Evolutionary conservation across 2,888 invertebrate genomes (phyloP).

Genomic region (Pseudoips prasinana): DNA sequence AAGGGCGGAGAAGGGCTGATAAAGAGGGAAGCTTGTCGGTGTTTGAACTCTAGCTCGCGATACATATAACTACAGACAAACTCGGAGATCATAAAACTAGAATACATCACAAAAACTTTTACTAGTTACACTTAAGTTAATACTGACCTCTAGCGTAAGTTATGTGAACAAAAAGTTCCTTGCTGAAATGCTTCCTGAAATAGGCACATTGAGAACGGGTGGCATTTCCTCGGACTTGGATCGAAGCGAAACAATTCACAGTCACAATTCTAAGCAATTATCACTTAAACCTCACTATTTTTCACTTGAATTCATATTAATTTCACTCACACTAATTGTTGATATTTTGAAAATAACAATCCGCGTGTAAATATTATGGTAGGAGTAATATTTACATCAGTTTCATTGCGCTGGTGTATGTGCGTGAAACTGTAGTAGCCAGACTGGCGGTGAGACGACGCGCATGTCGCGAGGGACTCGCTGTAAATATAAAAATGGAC

Average conservation of each 20-base stretch:
- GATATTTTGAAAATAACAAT: slow-evolving; percentile 64
- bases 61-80: slow-evolving; percentile 41
- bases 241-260: slow-evolving; percentile 69
- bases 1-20: slow-evolving; percentile 80
- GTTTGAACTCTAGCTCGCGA: slow-evolving; percentile 66
- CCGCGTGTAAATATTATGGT: slow-evolving; percentile 70
- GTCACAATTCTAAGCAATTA: slow-evolving; percentile 50
- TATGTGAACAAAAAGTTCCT: slow-evolving; percentile 76
- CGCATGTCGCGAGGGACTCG: slow-evolving; percentile 79
- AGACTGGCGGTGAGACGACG: slow-evolving; percentile 77
- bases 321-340: slow-evolving; percentile 46
- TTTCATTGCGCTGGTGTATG: slow-evolving; percentile 74
- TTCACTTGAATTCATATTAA: slow-evolving; percentile 44
- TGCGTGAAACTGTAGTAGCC: slow-evolving; percentile 75
- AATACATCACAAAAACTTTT: slow-evolving; percentile 16
- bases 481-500: slow-evolving; percentile 81
- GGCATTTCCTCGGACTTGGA: slow-evolving; percentile 73
- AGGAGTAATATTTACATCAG: slow-evolving; percentile 77
- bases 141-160: slow-evolving; percentile 80
- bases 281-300: slow-evolving; percentile 57
- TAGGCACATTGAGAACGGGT: slow-evolving; percentile 64
- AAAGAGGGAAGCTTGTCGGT: slow-evolving; percentile 74
- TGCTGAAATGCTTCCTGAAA: slow-evolving; percentile 78
- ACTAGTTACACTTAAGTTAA: slow-evolving; percentile 17
- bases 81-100: slow-evolving; percentile 15